Evolutionary conservation across 2,888 invertebrate species (phyloP).

Genomic region (Peribatodes rhomboidaria): DNA sequence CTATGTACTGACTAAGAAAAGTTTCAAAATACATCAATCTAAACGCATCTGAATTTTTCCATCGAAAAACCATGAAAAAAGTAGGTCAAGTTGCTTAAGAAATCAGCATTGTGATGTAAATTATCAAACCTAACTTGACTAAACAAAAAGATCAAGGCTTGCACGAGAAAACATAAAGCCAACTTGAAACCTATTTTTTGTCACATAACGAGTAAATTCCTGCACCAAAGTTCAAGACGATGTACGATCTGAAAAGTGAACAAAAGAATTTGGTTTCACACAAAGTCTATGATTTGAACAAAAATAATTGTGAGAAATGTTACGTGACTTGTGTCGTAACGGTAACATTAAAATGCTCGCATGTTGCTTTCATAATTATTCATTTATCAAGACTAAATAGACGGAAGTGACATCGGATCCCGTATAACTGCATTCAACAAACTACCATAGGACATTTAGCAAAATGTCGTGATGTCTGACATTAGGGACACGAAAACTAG

Average conservation of each 20-base stretch:
- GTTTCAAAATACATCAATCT: no score
- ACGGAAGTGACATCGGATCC: not conserved
- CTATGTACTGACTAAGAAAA: no score
- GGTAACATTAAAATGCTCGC: not conserved
- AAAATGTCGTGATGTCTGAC: not conserved
- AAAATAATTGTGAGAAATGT: constrained; percentile 13
- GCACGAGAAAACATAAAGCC: not conserved
- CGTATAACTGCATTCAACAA: not conserved
- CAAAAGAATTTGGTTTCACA: constrained; percentile 14
- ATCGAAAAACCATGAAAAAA: constrained; percentile 8
- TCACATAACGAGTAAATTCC: not conserved
- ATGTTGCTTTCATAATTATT: not conserved
- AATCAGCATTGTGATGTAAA: not conserved
- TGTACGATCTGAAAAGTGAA: not conserved
- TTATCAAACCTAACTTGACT: constrained; percentile 1
- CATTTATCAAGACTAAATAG: not conserved
- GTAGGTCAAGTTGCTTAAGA: constrained; percentile 6
- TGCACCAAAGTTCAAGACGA: not conserved
- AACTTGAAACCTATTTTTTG: not conserved
- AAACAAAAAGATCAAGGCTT: not conserved
- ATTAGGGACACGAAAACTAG: not conserved
- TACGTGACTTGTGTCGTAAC: constrained; percentile 7
- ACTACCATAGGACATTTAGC: not conserved
- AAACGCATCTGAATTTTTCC: not conserved
- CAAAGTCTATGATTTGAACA: not conserved